Evolutionary conservation across 2,113 vertebrate genomes (phyloP).

Genomic region (Pygoscelis antarcticus): DNA sequence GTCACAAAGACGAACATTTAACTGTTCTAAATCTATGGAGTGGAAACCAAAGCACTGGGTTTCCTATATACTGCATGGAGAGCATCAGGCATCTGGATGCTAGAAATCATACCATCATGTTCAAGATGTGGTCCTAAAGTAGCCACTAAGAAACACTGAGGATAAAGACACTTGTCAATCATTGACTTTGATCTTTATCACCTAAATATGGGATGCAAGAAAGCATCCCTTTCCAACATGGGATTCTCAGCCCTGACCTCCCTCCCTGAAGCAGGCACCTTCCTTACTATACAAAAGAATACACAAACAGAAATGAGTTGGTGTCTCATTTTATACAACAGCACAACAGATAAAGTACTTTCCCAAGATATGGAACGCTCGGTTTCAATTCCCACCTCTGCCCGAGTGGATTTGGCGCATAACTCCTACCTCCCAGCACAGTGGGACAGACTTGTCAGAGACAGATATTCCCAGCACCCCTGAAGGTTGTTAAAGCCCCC

Average conservation of each 20-base stretch:
- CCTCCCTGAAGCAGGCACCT: not conserved
- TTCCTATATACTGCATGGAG: not conserved
- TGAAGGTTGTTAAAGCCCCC: not conserved
- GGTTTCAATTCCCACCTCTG: not conserved
- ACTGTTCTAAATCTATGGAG: not conserved
- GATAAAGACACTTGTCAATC: not conserved
- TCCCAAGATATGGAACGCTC: accelerated
- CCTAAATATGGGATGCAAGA: accelerated
- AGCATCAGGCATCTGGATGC: not conserved
- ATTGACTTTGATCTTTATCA: not conserved
- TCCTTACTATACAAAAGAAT: not conserved
- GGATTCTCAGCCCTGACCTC: not conserved
- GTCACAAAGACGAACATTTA: not conserved
- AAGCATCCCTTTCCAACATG: not conserved
- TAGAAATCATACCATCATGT: not conserved
- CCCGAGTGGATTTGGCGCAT: accelerated
- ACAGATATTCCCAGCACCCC: not conserved
- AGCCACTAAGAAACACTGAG: not conserved
- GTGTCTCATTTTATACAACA: not conserved
- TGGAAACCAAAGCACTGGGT: not conserved
- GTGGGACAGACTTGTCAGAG: not conserved
- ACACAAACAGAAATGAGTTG: not conserved
- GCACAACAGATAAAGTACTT: not conserved
- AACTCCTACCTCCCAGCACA: not conserved
- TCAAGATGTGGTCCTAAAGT: not conserved